Base-by-base conservation (phyloP, 2,797 vertebrate genomes). In the Taeniopygia guttata region DNA sequence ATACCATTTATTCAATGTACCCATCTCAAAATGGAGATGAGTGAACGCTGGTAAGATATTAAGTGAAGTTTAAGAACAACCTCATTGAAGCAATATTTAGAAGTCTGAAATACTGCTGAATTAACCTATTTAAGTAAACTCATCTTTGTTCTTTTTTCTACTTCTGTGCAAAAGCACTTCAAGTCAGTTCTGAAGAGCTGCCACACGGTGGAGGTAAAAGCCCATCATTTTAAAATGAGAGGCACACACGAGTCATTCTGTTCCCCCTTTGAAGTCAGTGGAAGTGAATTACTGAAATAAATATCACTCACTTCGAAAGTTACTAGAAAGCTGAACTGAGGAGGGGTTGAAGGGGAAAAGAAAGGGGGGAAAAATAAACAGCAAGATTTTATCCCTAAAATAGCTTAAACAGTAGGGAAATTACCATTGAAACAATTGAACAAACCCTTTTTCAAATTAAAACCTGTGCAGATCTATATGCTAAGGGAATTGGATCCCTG, bases 121-220 rank as follows among this genome's bases (percentile, higher is more conserved):
- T 62, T 58, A 38, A 79, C 7, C 27, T 25, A 22, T 16, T 78
- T 26, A 34, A 34, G 8, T 36, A 19, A 58, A 51, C 4, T 83
- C 32, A n/a, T 9, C 18, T 77, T 56, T 3, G 14, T 29, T 34
- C 19, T 55, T 67, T 63, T 40, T 40, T 36, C 38, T 32, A 5
- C 30, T 34, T 69, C 54, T 55, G 7, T 1, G 17, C 2, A 4
- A 40, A 58, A 92, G 10, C 43, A 45, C 7, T n/a, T 56, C 13
- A 18, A 21, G 20, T 38, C n/a, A 91, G 43, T 89, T 96, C 90
- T 46, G 8, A 45, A n/a, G 45, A 92, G 5, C 55, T 36, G 91
- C 94, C 96, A 97, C 96, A 95, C 25, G 52, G 87, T 90, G 96
- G 96, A 89, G 85, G 62, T 21, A 96, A 54, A 70, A 38, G 51